Base-by-base conservation (phyloP, 2,113 vertebrate species). In the Machaerirhynchus nigripectus region DNA sequence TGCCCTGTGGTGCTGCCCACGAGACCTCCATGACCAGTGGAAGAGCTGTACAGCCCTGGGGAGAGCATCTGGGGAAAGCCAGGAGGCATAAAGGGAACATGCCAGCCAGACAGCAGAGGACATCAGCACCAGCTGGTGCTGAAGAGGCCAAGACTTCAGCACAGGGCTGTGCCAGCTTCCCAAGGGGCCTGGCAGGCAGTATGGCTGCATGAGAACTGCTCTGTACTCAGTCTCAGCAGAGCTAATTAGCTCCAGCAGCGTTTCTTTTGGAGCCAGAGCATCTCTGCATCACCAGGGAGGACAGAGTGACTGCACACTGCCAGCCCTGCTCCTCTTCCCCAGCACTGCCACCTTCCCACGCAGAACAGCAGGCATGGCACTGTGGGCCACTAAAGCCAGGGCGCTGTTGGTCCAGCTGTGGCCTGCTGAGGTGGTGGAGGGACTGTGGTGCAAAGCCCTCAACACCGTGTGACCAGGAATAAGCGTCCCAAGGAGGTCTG, bases 301-400 rank as follows among this genome's bases (percentile, higher is more conserved):
- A 24, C 5, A 8, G 44, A 44, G 13, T 3, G 35, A 27, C 56
- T 33, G 46, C 39, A 9, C 22, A 2, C n/a, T 11, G 55, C 33
- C 49, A 42, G 61, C 19, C 14, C 28, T 4, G 31, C 13, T 59
- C 23, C 37, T 15, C 60, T 6, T 21, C 49, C 28, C 50, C 21
- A 31, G 67, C 49, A 12, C 26, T n/a, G 22, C 6, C 1, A 6
- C 44, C 31, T 33, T 31, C 17, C 11, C n/a, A 16, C 17, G 53
- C 53, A 18, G 11, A 47, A 31, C 24, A 42, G 57, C 10, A 10
- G n/a, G 23, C 37, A 9, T 3, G 3, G 7, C 1, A 27, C 27
- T 15, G 35, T 0, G 0, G 20, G 16, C 24, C 46, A 7, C 19
- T 49, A 11, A 3, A n/a, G 23, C 5, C 0, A n/a, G 21, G 44